Evolutionary conservation across 1,140 invertebrate genomes (phyloP).

Genomic region (Streblospio benedicti): DNA sequence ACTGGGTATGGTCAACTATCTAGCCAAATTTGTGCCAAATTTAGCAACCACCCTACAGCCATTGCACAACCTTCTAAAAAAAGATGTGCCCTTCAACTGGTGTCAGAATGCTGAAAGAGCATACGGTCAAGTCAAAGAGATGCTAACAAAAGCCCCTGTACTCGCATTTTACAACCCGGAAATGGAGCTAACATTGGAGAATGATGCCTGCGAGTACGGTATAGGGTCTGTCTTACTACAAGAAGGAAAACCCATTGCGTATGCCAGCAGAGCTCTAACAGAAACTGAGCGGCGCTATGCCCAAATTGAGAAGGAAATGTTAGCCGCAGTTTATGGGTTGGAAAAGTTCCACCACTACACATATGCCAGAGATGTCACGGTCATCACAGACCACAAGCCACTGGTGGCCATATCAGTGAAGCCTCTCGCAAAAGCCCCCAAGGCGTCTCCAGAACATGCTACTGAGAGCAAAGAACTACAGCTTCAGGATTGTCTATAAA

Average conservation of each 20-base stretch:
- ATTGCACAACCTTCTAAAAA: constrained; percentile 7
- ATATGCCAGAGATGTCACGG: constrained; percentile 29
- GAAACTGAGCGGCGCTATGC: neutral
- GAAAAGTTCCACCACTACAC: constrained; percentile 43
- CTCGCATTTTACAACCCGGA: constrained; percentile 10
- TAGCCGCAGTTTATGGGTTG: constrained; percentile 48
- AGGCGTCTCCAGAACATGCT: constrained; percentile 45
- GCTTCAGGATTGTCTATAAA: constrained; percentile 42
- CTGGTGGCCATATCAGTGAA: constrained; percentile 43
- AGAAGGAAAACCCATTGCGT: constrained; percentile 1
- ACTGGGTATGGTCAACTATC: constrained; percentile 37
- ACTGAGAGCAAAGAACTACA: constrained; percentile 43
- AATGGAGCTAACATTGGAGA: constrained; percentile 1
- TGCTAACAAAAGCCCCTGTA: constrained; percentile 20
- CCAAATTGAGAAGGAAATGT: constrained; percentile 46
- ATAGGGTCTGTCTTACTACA: constrained; percentile 5
- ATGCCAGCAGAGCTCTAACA: constrained; percentile 2
- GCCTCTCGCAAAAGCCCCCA: constrained; percentile 36
- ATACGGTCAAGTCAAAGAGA: constrained; percentile 22
- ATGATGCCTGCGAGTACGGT: constrained; percentile 8
- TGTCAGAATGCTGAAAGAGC: neutral
- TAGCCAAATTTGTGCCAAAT: constrained; percentile 36
- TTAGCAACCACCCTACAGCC: constrained; percentile 17
- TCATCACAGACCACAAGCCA: constrained; percentile 39
- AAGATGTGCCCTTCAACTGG: constrained; percentile 2